Evolutionary conservation across 2,113 vertebrate species (phyloP).

Genomic region (Micromys minutus): DNA sequence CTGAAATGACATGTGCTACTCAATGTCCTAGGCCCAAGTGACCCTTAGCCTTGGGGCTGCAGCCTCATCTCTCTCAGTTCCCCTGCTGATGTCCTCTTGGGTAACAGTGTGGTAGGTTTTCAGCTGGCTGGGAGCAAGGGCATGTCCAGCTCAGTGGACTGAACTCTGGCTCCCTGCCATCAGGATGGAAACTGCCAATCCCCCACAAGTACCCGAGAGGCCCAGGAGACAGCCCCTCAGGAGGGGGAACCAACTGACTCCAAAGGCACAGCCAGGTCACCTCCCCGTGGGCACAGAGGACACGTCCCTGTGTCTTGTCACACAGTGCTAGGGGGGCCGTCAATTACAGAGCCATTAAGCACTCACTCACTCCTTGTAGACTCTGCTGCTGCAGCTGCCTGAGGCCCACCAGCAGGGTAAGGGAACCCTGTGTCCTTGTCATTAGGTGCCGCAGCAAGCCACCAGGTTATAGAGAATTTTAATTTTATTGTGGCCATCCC

Average conservation of each 20-base stretch:
- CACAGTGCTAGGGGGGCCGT: background rate
- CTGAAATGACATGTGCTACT: background rate
- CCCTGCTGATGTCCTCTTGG: background rate
- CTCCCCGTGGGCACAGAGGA: background rate
- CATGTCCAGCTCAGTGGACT: background rate
- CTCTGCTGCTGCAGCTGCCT: background rate
- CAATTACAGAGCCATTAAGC: conserved; percentile 25
- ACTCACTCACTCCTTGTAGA: background rate
- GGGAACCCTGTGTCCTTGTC: background rate
- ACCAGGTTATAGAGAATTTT: conserved; percentile 49
- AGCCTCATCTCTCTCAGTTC: background rate
- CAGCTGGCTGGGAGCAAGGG: background rate
- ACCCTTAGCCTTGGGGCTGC: background rate
- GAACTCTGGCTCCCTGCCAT: background rate
- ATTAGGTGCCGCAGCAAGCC: background rate
- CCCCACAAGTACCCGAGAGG: background rate
- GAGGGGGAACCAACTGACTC: background rate
- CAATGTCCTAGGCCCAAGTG: background rate
- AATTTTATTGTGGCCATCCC: conserved; percentile 21
- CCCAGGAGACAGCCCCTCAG: conserved; percentile 19
- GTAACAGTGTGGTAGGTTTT: background rate
- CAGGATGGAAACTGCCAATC: background rate
- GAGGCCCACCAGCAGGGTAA: background rate
- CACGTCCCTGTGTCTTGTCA: background rate
- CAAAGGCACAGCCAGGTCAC: background rate